Percentiles rank a stretch among this genome's conserved stretches.
Evolutionary conservation across 1,140 invertebrate species (phyloP).

Genomic region (Cydia strobilella): DNA sequence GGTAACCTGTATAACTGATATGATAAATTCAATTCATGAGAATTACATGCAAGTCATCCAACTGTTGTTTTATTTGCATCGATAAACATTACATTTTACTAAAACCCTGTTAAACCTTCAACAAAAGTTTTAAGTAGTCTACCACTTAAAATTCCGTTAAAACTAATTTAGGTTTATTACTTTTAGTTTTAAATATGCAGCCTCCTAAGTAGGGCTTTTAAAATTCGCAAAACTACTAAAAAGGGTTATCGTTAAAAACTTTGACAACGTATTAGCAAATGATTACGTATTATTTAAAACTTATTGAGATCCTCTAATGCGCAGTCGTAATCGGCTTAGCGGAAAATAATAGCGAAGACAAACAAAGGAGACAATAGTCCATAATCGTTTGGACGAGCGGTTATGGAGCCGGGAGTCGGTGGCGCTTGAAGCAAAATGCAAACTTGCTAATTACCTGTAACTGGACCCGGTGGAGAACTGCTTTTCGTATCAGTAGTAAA

Average conservation of each 20-base stretch:
- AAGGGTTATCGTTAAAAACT: constrained; percentile 2
- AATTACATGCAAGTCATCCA: background rate
- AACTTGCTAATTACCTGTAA: constrained; percentile 48
- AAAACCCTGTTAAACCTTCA: background rate
- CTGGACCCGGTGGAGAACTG: constrained; percentile 21
- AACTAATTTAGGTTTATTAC: background rate
- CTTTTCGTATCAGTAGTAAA: background rate
- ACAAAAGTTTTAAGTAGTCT: background rate
- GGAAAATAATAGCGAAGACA: constrained; percentile 48
- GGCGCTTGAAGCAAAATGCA: constrained; percentile 41
- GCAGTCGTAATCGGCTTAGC: constrained; percentile 39
- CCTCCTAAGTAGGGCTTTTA: constrained; percentile 1
- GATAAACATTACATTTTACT: background rate
- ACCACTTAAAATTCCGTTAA: constrained; percentile 12
- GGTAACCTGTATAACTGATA: too few species aligned
- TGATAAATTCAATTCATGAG: too few species aligned
- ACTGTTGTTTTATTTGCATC: background rate
- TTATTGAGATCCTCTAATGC: constrained; percentile 39
- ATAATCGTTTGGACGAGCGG: constrained; percentile 51
- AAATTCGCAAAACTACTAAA: constrained; percentile 21
- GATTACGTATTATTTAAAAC: constrained; percentile 9
- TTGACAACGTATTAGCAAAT: constrained; percentile 10
- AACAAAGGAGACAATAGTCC: constrained; percentile 52
- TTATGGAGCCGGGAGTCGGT: constrained; percentile 43
- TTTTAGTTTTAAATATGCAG: background rate